These are phyloP conservation scores for Morbakka virulenta DNA, from an alignment of 30 jellyfish, hydroid and myxozoan genomes.

Conservation along the genomic window DNA sequence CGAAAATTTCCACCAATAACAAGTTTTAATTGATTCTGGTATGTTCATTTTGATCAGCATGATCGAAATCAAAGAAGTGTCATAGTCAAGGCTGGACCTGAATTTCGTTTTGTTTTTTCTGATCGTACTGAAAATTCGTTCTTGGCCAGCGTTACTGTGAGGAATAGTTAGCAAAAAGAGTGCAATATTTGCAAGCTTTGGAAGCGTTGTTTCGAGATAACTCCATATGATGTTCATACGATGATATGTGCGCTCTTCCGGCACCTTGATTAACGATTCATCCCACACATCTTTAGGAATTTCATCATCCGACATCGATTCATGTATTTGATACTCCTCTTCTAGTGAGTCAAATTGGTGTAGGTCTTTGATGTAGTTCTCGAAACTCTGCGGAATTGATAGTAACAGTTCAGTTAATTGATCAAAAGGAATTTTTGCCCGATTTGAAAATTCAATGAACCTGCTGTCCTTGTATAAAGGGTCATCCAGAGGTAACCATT, in stretches of 20 bases:
- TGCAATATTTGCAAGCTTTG: slow-evolving; percentile 11
- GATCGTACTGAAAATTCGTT: slow-evolving; percentile 19
- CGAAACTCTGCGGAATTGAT: background rate
- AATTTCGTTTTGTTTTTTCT: slow-evolving; percentile 30
- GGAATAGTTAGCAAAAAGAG: slow-evolving; percentile 21
- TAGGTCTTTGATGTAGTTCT: slow-evolving; percentile 3
- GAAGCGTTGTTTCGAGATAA: background rate
- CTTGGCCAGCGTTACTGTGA: slow-evolving; percentile 42
- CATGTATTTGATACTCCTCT: background rate
- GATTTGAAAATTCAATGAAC: slow-evolving; percentile 24
- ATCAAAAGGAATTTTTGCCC: slow-evolving; percentile 5
- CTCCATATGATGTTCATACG: slow-evolving; percentile 23
- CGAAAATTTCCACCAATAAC: slow-evolving; percentile 2
- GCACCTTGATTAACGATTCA: slow-evolving; percentile 13
- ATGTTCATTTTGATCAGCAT: slow-evolving; percentile 24
- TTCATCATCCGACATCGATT: background rate
- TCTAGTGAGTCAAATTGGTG: background rate
- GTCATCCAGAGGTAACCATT: slow-evolving; percentile 56
- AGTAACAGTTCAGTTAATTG: slow-evolving; percentile 11
- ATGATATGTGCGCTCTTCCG: background rate
- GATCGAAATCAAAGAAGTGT: slow-evolving; percentile 13
- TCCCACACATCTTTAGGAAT: slow-evolving; percentile 34
- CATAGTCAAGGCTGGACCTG: slow-evolving; percentile 29
- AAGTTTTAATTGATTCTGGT: slow-evolving; percentile 13
- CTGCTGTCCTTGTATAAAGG: slow-evolving; percentile 31